Percentiles rank a stretch among this genome's conserved stretches.
phyloP scores from a whole-genome alignment of 2,113 vertebrate genomes.

The Otus sunia region DNA sequence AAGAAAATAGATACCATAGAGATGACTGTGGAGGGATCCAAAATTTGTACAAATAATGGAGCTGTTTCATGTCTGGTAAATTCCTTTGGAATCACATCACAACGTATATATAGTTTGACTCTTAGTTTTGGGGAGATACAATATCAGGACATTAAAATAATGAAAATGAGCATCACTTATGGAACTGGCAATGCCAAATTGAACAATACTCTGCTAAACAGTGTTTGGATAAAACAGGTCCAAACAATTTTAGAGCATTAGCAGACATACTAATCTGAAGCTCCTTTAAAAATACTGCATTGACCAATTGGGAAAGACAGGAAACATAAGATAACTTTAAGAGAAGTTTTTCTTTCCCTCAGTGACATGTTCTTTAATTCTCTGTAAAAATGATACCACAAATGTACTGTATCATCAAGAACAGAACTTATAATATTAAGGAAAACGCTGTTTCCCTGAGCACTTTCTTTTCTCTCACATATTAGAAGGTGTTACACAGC shows the following conservation, averaged over 20 bases:
- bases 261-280: background rate
- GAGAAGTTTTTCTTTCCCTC: background rate
- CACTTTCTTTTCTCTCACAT: background rate
- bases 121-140: background rate
- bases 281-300: background rate
- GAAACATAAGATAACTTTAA: background rate
- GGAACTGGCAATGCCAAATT: background rate
- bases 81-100: background rate
- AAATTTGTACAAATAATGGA: background rate
- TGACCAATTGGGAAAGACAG: background rate
- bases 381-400: accelerated
- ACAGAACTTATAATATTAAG: background rate
- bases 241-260: background rate
- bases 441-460: background rate
- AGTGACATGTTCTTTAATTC: accelerated
- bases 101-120: background rate
- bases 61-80: background rate
- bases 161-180: background rate
- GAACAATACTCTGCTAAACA: background rate
- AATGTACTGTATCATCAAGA: background rate
- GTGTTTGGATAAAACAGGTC: background rate
- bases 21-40: background rate
- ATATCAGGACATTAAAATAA: background rate
- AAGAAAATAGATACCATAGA: background rate
- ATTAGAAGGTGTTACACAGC: background rate